These are phyloP conservation scores for Apolygus lucorum DNA, from an alignment of 1,140 invertebrate genomes.

Conservation along the genomic window DNA sequence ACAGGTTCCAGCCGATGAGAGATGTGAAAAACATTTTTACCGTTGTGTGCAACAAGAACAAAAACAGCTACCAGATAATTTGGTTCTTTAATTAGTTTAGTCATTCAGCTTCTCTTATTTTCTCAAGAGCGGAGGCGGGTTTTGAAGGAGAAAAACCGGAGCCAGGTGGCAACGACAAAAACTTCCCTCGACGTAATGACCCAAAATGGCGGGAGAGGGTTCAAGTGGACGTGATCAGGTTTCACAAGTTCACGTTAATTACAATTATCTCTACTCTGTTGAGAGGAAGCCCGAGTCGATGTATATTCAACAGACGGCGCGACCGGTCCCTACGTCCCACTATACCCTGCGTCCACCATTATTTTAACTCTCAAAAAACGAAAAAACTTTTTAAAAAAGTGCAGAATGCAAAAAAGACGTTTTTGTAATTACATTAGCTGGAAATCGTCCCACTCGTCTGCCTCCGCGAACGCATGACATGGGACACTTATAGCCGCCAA, in stretches of 20 bases:
- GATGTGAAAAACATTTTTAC: too few relatives aligned
- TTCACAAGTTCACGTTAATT: constrained; percentile 14
- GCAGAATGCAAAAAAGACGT: too few relatives aligned
- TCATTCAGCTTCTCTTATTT: neutral
- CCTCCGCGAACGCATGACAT: too few relatives aligned
- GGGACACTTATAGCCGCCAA: too few relatives aligned
- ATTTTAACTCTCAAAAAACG: too few relatives aligned
- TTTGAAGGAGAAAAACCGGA: neutral
- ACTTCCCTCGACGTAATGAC: neutral
- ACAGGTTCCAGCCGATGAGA: too few relatives aligned
- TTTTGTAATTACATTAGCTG: too few relatives aligned
- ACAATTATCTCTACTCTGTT: neutral
- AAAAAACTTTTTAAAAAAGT: neutral
- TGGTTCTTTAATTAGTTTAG: neutral
- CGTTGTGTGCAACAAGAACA: too few relatives aligned
- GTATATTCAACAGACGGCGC: constrained; percentile 4
- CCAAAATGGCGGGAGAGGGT: neutral
- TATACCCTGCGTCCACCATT: too few relatives aligned
- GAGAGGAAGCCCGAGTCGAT: neutral
- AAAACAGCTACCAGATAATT: neutral
- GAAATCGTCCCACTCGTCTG: too few relatives aligned
- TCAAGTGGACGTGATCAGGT: constrained; percentile 1
- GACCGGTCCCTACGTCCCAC: neutral
- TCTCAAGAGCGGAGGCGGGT: neutral
- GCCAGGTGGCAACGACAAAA: neutral